Base-by-base conservation (phyloP, 2,113 vertebrate genomes). In the Syrmaticus mikado region DNA sequence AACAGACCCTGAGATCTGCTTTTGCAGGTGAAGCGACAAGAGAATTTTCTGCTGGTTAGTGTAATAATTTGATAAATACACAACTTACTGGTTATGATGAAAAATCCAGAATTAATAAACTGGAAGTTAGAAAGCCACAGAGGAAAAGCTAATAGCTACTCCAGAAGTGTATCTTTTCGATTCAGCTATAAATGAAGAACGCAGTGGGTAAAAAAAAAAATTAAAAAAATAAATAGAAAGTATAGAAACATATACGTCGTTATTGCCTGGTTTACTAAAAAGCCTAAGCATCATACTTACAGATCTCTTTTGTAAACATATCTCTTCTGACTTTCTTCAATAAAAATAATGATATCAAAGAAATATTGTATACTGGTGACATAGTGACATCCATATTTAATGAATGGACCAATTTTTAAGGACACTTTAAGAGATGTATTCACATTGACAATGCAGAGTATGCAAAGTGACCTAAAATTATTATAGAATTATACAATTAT, bases 41-140 rank as follows among this genome's bases (percentile, higher is more conserved):
- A 13, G 8, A 41, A 20, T 90, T 79, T 78, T 45, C 52, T 82
- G 21, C 8, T 34, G 87, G 92, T 87, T 73, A 36, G 40, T 25
- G 32, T 19, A 70, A 78, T 34, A 7, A 71, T 81, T 80, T 71
- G 16, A 82, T 14, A 89, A 36, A 46, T 45, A 66, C 30, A 12
- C 14, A 80, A 72, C 89, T 95, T 85, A 68, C 9, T 72, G 77
- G 79, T 93, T 92, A 93, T 61, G 67, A 79, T n/a, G 24, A 89
- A 73, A 90, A 96, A 78, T 65, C 12, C 4, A 89, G 34, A 90
- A 90, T 86, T 70, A 92, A 62, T 92, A 96, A 96, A 66, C 73
- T 65, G 68, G 17, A 79, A 94, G 46, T 65, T 87, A 72, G 79
- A 67, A 61, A 87, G 32, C 32, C 45, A 74, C 3, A 1, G 36